phyloP scores from a whole-genome alignment of 2,888 invertebrate species.

The Phania funesta region DNA sequence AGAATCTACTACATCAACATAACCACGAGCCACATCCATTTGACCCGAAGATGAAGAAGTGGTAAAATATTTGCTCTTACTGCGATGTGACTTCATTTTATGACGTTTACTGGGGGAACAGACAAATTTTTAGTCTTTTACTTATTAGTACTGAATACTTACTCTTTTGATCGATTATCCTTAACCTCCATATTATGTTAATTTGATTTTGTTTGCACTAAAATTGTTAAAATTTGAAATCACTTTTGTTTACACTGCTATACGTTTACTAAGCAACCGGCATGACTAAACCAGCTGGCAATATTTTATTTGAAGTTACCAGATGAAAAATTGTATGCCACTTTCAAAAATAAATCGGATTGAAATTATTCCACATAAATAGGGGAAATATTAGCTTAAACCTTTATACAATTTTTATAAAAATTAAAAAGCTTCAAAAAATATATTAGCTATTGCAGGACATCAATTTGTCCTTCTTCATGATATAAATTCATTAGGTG shows the following conservation, averaged over 20 bases:
- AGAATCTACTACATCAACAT: constrained; percentile 79
- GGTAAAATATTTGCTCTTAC: constrained; percentile 68
- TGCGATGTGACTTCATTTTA: constrained; percentile 74
- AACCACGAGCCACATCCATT: constrained; percentile 71
- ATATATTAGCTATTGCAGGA: too few species aligned
- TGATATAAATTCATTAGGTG: too few species aligned
- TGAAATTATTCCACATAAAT: too few species aligned
- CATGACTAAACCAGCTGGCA: constrained; percentile 8
- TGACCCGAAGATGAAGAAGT: constrained; percentile 75
- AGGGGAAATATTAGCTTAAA: too few species aligned
- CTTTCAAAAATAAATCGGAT: too few species aligned
- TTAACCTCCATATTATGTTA: constrained; percentile 73
- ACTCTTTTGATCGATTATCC: constrained; percentile 78
- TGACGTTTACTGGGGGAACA: constrained; percentile 72
- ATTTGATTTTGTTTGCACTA: not conserved
- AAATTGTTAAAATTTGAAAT: not conserved
- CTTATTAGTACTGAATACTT: constrained; percentile 66
- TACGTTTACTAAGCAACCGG: constrained; percentile 44
- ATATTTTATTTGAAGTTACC: not conserved
- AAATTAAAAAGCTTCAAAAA: too few species aligned
- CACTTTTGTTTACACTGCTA: constrained; percentile 44
- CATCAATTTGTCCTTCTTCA: too few species aligned
- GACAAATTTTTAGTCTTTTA: not conserved
- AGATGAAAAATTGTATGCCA: not conserved
- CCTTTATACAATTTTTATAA: too few species aligned